Percentiles rank a stretch among this genome's conserved stretches.
Conservation (phyloP, 2,888 invertebrate species). For the Pogonocherus hispidulus region DNA sequence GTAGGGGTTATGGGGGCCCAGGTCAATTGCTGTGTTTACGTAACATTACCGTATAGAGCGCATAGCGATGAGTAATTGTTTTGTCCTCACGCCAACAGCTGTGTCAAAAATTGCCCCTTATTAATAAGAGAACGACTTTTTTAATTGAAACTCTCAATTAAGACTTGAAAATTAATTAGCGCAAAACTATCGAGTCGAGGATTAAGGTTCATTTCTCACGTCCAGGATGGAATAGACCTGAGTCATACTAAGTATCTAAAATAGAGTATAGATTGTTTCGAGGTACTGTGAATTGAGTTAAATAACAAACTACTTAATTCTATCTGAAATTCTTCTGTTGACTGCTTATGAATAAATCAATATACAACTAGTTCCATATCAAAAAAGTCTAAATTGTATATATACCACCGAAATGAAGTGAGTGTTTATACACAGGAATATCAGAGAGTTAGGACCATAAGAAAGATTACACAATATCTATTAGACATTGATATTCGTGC, state of each 20-base stretch:
- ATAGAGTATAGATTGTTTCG: too few relatives aligned
- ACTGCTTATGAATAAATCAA: too few relatives aligned
- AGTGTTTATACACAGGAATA: too few relatives aligned
- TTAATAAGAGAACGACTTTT: conserved; percentile 50
- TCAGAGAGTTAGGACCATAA: too few relatives aligned
- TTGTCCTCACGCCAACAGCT: conserved; percentile 60
- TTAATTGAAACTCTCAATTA: conserved; percentile 48
- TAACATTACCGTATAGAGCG: conserved; percentile 54
- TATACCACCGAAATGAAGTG: too few relatives aligned
- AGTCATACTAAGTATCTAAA: not conserved
- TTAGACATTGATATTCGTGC: too few relatives aligned
- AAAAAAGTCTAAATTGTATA: too few relatives aligned
- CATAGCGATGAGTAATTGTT: conserved; percentile 58
- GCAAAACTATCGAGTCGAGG: conserved; percentile 25
- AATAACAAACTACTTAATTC: too few relatives aligned
- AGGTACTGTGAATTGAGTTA: too few relatives aligned
- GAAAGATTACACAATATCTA: too few relatives aligned
- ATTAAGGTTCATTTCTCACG: conserved; percentile 19
- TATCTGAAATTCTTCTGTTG: too few relatives aligned
- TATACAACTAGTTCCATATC: too few relatives aligned
- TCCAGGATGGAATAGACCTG: not conserved
- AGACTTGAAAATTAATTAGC: conserved; percentile 32
- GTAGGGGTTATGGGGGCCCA: conserved; percentile 59
- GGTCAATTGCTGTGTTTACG: conserved; percentile 63
- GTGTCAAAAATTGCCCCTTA: conserved; percentile 58